These are phyloP conservation scores for Cheilosia soror DNA, from an alignment of 2,888 invertebrate species.

Conservation along the genomic window DNA sequence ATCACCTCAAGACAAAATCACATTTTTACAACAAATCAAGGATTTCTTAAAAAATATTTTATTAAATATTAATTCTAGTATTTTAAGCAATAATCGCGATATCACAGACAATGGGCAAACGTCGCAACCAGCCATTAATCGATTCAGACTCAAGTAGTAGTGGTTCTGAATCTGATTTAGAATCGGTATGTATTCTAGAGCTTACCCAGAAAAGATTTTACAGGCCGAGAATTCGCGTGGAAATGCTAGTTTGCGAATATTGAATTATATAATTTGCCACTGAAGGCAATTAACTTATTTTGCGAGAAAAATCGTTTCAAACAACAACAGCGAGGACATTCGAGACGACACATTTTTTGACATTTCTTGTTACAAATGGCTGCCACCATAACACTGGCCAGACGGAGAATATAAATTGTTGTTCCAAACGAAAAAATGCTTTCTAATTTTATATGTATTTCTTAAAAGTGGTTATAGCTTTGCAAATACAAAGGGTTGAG, in stretches of 20 bases:
- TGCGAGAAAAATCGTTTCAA: background rate
- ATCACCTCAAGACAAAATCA: constrained; percentile 16
- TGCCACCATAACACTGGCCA: constrained; percentile 50
- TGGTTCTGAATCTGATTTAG: constrained; percentile 90
- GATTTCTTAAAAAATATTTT: constrained; percentile 15
- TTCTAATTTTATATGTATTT: constrained; percentile 16
- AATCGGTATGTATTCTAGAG: constrained; percentile 88
- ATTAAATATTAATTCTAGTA: constrained; percentile 12
- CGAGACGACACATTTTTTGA: constrained; percentile 39
- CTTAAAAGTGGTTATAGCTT: background rate
- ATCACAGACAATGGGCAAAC: constrained; percentile 89
- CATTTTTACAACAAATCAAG: constrained; percentile 18
- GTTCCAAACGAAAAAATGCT: constrained; percentile 5
- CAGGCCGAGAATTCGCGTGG: constrained; percentile 3
- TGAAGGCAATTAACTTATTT: background rate
- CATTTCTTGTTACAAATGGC: constrained; percentile 69
- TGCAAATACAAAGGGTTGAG: background rate
- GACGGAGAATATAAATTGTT: constrained; percentile 8
- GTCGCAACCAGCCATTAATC: constrained; percentile 92
- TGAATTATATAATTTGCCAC: constrained; percentile 47
- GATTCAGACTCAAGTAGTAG: constrained; percentile 93
- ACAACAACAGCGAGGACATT: constrained; percentile 28
- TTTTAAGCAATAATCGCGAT: constrained; percentile 7
- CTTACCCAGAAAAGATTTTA: background rate
- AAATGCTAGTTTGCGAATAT: constrained; percentile 12